Evolutionary conservation across 2,888 invertebrate genomes (phyloP), one percentile per base, ranked within the genome.

Genomic region (Sphaeridia pumilis): DNA sequence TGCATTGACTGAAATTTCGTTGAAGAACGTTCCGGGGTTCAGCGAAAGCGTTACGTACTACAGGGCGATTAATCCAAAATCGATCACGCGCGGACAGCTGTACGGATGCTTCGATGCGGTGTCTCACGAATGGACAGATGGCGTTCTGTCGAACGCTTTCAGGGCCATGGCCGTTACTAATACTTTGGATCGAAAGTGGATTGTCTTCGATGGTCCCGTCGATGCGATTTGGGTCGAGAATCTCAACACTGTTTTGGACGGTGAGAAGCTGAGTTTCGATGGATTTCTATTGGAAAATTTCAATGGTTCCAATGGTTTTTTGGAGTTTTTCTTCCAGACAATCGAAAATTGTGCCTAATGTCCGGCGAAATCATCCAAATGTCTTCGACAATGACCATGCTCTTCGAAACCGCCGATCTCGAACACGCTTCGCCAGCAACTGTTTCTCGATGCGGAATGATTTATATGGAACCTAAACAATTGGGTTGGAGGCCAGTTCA

Each of bases 151-250:
- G 0, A 89, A 85, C 60, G 85, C 87, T 1, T 94, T 92, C 72
- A 77, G 94, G 35, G 88, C 90, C 67, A 89, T 82, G 74, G 88
- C 89, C 0, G 80, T 79, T 65, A 83, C 83, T 10, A 71, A 78
- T 0, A 78, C 79, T 0, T 71, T 73, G 0, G 90, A 90, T 66
- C 78, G 92, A 49, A 87, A 89, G 69, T 95, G 94, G 94, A 84
- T 95, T 17, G 49, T 95, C 63, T 89, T 95, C 72, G 94, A 95
- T 72, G 94, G 95, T 0, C 92, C 93, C 0, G 90, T 94, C 4
- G 93, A 95, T 73, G 88, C 92, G 4, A 84, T 90, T 10, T 95
- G 94, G 94, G 92, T 94, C 65, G 94, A 95, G 74, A 92, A 92
- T 74, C 85, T 95, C 81, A 94, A 95, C 71, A 93, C 94, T 0